Evolutionary conservation across 2,888 invertebrate genomes (phyloP).

Genomic region (Drosophila mimica): DNA sequence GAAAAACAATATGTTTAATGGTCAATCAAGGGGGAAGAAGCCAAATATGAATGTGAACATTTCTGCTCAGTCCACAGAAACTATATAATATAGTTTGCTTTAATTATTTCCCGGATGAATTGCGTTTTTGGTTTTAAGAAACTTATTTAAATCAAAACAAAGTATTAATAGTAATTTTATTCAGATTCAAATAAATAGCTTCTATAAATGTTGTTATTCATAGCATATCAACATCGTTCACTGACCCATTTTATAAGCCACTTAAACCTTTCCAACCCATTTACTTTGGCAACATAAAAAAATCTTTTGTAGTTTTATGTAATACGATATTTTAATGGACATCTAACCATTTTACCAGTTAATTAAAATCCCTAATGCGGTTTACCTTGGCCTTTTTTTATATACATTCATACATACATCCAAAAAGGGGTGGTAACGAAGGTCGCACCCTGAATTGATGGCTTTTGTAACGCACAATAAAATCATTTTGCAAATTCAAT

Average conservation of each 20-base stretch:
- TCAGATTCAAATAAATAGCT: neutral
- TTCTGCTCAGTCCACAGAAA: neutral
- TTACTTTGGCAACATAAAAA: conserved; percentile 16
- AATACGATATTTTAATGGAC: conserved; percentile 83
- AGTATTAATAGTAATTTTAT: neutral
- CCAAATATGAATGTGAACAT: neutral
- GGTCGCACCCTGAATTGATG: conserved; percentile 33
- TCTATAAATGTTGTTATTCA: neutral
- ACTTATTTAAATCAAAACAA: neutral
- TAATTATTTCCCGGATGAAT: neutral
- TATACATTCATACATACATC: neutral
- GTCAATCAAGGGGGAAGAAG: conserved; percentile 44
- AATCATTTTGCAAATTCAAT: conserved; percentile 76
- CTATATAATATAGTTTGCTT: neutral
- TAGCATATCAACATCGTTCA: conserved; percentile 7
- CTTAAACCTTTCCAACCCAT: conserved; percentile 58
- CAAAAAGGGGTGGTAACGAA: conserved; percentile 55
- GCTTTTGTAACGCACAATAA: conserved; percentile 71
- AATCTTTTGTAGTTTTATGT: conserved; percentile 49
- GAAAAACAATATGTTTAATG: conserved; percentile 80
- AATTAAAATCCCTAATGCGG: conserved; percentile 78
- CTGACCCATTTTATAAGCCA: conserved; percentile 43
- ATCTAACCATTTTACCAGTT: conserved; percentile 62
- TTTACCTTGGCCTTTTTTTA: conserved; percentile 42
- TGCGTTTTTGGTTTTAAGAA: neutral